Evolutionary conservation across 2,888 invertebrate species (phyloP), one percentile per base, ranked within the genome.

Genomic region (Limulus polyphemus): DNA sequence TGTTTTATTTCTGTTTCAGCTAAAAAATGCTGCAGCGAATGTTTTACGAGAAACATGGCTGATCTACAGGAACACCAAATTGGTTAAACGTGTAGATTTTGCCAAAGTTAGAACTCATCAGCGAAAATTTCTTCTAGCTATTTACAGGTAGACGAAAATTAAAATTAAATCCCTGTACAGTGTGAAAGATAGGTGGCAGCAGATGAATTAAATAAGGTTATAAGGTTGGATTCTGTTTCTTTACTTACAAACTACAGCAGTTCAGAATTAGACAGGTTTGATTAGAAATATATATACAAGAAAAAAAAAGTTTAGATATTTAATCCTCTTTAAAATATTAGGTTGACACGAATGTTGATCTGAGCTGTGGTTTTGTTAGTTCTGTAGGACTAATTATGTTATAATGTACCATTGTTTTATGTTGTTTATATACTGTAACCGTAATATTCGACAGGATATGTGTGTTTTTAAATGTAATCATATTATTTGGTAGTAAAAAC

Each of bases 21-120:
- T 99, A 80, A 99, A 99, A 85, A 98, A 99, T 81, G 93, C 97
- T 71, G 99, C 99, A 70, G 99, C 99, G 69, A 99, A 99, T 80
- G 99, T 99, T 72, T 83, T 99, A 72, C 83, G 99, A 72, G 99
- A 99, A 82, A 99, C 99, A 72, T 99, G 99, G 99, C 85, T 99
- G 77, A 99, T 99, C 78, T 99, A 99, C 82, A 99, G 99, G 81
- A 92, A 99, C 79, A 98, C 99, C 74, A 89, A 97, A 77, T 85
- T 99, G 74, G 94, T 93, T 75, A 95, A 95, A 82, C 85, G 95
- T 77, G 92, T 98, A 65, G 92, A 97, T 79, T 88, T 92, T 65
- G 90, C 91, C 72, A 85, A 91, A 79, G 95, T 99, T 72, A 83
- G 99, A 75, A 90, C 95, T 69, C 99, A 99, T 80, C 99, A 99